Evolutionary conservation across 30 jellyfish, hydroid and myxozoan genomes (phyloP).

Genomic region (Aurelia aurita): DNA sequence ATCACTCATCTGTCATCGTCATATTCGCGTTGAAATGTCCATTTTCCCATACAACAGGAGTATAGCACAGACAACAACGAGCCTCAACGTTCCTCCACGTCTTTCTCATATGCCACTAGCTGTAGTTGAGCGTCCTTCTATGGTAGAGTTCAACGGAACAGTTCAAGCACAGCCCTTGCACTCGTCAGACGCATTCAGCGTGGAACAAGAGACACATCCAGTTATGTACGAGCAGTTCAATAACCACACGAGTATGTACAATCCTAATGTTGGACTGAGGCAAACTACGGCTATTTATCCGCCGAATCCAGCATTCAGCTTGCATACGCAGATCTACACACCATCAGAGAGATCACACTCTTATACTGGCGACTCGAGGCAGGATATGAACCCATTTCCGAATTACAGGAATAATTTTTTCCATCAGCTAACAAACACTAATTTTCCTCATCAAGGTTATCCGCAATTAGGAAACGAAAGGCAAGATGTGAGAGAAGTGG

Average conservation of each 20-base stretch:
- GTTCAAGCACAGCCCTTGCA: slow-evolving; percentile 72
- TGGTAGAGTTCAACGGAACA: slow-evolving; percentile 80
- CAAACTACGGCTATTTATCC: slow-evolving; percentile 75
- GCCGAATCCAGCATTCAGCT: slow-evolving; percentile 72
- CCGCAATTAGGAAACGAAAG: slow-evolving; percentile 69
- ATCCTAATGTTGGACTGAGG: slow-evolving; percentile 44
- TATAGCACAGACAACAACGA: slow-evolving; percentile 56
- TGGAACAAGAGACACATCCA: slow-evolving; percentile 57
- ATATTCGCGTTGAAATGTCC: slow-evolving; percentile 61
- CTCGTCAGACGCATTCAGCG: slow-evolving; percentile 54
- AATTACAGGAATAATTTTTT: slow-evolving; percentile 65
- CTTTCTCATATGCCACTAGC: slow-evolving; percentile 93
- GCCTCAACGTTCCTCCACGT: slow-evolving; percentile 86
- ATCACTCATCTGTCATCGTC: slow-evolving; percentile 17
- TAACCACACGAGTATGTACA: slow-evolving; percentile 62
- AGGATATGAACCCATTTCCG: slow-evolving; percentile 62
- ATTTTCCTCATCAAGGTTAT: slow-evolving; percentile 65
- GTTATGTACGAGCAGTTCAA: slow-evolving; percentile 66
- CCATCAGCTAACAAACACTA: slow-evolving; percentile 66
- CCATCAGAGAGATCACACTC: slow-evolving; percentile 71
- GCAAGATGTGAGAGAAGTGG: slow-evolving; percentile 73
- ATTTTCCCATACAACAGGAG: slow-evolving; percentile 67
- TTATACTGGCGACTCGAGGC: slow-evolving; percentile 56
- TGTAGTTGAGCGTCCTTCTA: slow-evolving; percentile 86
- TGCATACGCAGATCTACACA: slow-evolving; percentile 73